Evolutionary conservation across 2,797 vertebrate species (phyloP), one percentile per base, ranked within the genome.

Genomic region (Acipenser ruthenus): DNA sequence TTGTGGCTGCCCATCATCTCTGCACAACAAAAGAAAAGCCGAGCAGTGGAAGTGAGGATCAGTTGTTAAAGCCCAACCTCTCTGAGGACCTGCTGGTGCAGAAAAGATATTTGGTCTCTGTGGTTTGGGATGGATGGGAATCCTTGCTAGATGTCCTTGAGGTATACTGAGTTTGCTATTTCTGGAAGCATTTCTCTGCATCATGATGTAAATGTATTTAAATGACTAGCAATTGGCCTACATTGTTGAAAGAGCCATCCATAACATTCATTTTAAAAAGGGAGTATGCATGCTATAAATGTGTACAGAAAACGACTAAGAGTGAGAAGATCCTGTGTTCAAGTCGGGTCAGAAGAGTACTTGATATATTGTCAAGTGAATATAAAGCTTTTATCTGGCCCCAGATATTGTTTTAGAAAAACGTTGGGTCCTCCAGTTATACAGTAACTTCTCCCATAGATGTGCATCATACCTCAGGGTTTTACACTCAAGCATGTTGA

Each of bases 141-240:
- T 77, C 70, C 72, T 72, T 69, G 68, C 70, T 73, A 64, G 0
- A 73, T 75, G 74, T 70, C 73, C 75, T 73, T 75, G 65, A 64
- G 68, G 72, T 69, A 82, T 68, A 69, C 75, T 74, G 73, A 68
- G 71, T 62, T 52, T 59, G 69, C 49, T 77, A 77, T 74, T 77
- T 73, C 71, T 74, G 78, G 73, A 71, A 76, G 66, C 37, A 65
- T 68, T 74, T 76, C 73, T 77, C 77, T 74, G 77, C 74, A 79
- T 69, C 75, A 75, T 64, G 75, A 72, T 71, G 79, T 77, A 73
- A 74, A 84, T 88, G 82, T 82, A 89, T 88, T 89, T 72, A 89
- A 88, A 90, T 88, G 78, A 80, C 81, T 82, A 76, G 82, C 78
- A 84, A 84, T 80, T 78, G 81, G 79, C 80, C 80, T 82, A 88